Evolutionary conservation across 2,113 vertebrate genomes (phyloP), one percentile per base, ranked within the genome.

Genomic region (Harpagus bidentatus): DNA sequence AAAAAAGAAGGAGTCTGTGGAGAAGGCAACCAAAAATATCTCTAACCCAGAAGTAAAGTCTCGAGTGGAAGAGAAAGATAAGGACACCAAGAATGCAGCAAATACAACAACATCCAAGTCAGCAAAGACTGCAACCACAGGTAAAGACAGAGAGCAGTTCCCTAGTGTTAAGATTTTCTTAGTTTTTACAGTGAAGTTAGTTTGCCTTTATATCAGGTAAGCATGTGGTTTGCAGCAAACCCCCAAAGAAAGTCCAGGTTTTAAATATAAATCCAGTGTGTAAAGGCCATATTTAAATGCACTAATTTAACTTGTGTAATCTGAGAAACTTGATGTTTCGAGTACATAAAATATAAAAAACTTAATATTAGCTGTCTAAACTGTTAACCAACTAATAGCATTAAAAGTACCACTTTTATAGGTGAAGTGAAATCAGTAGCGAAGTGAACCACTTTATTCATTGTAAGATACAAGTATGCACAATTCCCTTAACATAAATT

Each of bases 81-180:
- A 98, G 77, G 98, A 98, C 55, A 99, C 99, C 69, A 99, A 99
- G 98, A 99, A 99, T 92, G 99, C 99, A 20, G 98, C 99, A 79
- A 99, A 99, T 38, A 98, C 98, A 47, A 99, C 99, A 48, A 97
- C 99, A 29, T 99, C 98, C 77, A 99, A 98, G 90, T 99, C 98
- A 2, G 98, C 98, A 20, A 99, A 99, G 98, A 99, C 97, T 28
- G 97, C 98, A 29, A 97, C 98, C 69, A 97, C 98, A 98, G 99
- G 99, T 99, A 95, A 98, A 71, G 26, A 61, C 16, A 85, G 28
- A 77, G 5, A 77, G 9, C 10, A 66, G 9, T 62, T 72, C 25
- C 8, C 13, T 58, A 17, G 6, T 26, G 9, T 59, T 79, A 26
- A 1, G 26, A 20, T 84, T 82, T 78, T 73, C 36, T 34, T 43